Percentiles rank a stretch among this genome's conserved stretches.
Evolutionary conservation across 2,797 vertebrate genomes (phyloP).

Genomic region (Rhyacichthys aspro): DNA sequence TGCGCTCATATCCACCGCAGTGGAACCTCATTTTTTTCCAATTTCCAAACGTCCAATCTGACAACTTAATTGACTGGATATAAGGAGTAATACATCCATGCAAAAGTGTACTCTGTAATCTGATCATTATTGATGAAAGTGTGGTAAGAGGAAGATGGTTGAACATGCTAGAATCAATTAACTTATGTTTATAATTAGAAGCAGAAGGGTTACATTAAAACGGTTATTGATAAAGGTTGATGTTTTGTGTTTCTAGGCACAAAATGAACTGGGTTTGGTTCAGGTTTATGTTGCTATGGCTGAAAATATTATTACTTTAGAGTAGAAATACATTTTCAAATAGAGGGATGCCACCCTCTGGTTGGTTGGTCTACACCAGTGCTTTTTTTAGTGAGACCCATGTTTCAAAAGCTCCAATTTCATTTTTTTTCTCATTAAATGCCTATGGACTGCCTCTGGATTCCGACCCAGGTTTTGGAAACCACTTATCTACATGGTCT

Average conservation of each 20-base stretch:
- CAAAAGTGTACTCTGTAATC: slow-evolving; percentile 45
- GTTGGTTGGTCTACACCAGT: no score
- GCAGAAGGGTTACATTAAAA: neutral
- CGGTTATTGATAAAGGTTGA: neutral
- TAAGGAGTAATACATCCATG: slow-evolving; percentile 54
- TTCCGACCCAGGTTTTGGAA: no score
- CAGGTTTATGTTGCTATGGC: neutral
- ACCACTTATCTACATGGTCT: no score
- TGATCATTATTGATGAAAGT: slow-evolving; percentile 52
- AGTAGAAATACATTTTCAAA: no score
- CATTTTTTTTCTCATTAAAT: no score
- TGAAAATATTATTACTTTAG: no score
- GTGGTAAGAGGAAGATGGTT: slow-evolving; percentile 6
- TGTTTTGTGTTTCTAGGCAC: neutral
- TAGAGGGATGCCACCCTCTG: no score
- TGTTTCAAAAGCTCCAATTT: no score
- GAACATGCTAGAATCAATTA: slow-evolving; percentile 25
- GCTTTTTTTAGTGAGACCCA: no score
- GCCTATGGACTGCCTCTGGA: no score
- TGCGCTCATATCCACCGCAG: slow-evolving; percentile 29
- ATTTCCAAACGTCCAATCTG: slow-evolving; percentile 51
- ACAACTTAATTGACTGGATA: slow-evolving; percentile 67
- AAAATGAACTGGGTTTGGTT: neutral
- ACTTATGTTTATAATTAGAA: slow-evolving; percentile 26
- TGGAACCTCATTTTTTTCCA: slow-evolving; percentile 43